These are phyloP conservation scores for Pristionchus fissidentatus DNA, from an alignment of 2,888 invertebrate species.

Conservation along the genomic window DNA sequence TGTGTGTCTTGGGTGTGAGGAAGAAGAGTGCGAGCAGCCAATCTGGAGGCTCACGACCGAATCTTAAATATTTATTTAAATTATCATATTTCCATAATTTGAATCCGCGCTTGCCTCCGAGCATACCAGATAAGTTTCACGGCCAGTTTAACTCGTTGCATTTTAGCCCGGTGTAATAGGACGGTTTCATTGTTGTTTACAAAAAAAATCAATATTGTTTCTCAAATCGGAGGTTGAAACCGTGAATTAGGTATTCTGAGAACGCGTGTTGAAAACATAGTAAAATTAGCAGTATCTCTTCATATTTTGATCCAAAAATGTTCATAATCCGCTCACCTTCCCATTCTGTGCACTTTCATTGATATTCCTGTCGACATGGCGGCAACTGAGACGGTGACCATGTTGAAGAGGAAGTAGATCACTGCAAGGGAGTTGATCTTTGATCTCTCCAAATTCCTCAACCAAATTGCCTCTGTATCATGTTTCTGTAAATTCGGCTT, in stretches of 20 bases:
- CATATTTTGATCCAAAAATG: not conserved
- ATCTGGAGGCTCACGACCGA: slow-evolving; percentile 47
- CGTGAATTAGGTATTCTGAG: too few species aligned
- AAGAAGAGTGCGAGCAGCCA: slow-evolving; percentile 44
- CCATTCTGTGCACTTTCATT: slow-evolving; percentile 47
- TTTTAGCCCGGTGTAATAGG: too few species aligned
- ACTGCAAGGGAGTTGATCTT: slow-evolving; percentile 62
- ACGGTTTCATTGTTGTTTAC: too few species aligned
- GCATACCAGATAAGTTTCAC: too few species aligned
- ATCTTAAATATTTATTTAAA: not conserved
- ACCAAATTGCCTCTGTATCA: not conserved
- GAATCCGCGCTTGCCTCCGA: not conserved
- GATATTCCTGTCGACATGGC: slow-evolving; percentile 66
- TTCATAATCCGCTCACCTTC: slow-evolving; percentile 27
- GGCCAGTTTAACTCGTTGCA: too few species aligned
- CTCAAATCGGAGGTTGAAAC: too few species aligned
- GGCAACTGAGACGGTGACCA: slow-evolving; percentile 70
- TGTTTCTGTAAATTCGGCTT: not conserved
- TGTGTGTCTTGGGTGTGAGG: slow-evolving; percentile 43
- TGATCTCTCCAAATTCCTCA: not conserved
- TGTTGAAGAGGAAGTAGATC: slow-evolving; percentile 73
- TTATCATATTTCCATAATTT: not conserved
- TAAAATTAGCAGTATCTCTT: too few species aligned
- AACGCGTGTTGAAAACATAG: too few species aligned
- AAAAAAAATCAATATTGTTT: too few species aligned